Conservation (phyloP, 2,797 vertebrate species). For the Platalea minor region DNA sequence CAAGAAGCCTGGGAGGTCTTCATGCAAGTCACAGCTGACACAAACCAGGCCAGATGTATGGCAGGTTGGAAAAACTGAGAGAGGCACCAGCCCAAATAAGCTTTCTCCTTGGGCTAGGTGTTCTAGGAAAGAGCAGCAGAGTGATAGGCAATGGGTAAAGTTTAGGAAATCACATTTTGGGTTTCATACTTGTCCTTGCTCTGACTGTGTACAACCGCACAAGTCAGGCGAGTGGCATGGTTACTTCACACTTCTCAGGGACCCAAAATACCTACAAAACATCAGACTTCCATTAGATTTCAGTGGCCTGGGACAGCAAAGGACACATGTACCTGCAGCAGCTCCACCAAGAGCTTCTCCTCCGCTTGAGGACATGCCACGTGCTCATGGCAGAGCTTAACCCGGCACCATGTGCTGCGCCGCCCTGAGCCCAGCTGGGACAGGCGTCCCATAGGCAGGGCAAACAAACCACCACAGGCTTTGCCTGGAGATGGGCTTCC, state of each 20-base stretch:
- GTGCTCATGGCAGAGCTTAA: not conserved
- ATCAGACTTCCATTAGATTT: not conserved
- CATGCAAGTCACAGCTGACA: not conserved
- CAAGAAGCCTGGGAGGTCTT: constrained; percentile 11
- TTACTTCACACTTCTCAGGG: not conserved
- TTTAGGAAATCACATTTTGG: not conserved
- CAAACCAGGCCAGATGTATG: not conserved
- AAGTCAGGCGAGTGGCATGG: rapidly evolving
- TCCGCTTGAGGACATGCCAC: not conserved
- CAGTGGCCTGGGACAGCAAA: not conserved
- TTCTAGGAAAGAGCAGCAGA: not conserved
- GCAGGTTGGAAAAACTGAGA: not conserved
- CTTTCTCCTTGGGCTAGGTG: not conserved
- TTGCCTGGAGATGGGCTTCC: not conserved
- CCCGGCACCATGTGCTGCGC: not conserved
- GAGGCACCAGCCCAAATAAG: not conserved
- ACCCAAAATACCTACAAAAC: not conserved
- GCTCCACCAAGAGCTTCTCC: not conserved
- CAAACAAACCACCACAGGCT: not conserved
- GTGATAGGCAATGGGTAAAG: not conserved
- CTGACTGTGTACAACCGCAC: not conserved
- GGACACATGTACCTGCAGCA: not conserved
- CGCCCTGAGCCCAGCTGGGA: not conserved
- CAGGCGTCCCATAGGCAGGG: rapidly evolving
- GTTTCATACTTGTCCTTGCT: not conserved